These are phyloP conservation scores for Protonibea diacanthus DNA, from an alignment of 2,797 vertebrate genomes.

Conservation along the genomic window DNA sequence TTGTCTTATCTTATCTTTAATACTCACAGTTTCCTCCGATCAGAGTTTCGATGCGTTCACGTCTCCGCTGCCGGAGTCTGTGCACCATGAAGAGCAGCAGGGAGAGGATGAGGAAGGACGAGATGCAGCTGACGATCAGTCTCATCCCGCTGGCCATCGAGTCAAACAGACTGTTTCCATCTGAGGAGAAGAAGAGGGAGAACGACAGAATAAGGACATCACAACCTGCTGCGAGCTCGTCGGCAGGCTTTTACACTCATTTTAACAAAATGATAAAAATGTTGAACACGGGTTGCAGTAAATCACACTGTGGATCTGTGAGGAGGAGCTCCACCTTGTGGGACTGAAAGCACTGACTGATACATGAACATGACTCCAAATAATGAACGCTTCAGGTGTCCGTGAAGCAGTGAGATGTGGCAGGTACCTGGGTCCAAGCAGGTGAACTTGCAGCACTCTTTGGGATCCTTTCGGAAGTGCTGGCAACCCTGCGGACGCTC, in stretches of 20 bases:
- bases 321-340: constrained; percentile 43
- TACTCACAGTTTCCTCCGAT: constrained; percentile 96
- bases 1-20: too few relatives aligned
- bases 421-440: constrained; percentile 94
- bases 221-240: background rate
- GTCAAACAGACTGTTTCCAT: constrained; percentile 96
- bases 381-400: background rate
- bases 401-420: background rate
- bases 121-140: constrained; percentile 98
- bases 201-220: background rate
- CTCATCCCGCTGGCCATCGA: constrained; percentile 99
- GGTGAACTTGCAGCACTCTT: constrained; percentile 99
- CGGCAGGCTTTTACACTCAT: background rate
- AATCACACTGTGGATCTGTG: background rate
- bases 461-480: constrained; percentile 96
- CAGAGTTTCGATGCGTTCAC: constrained; percentile 96
- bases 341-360: background rate
- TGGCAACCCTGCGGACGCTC: constrained; percentile 96
- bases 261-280: background rate
- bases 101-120: constrained; percentile 98
- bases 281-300: background rate
- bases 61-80: constrained; percentile 92
- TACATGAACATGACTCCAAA: background rate
- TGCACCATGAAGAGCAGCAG: constrained; percentile 99
- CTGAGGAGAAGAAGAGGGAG: constrained; percentile 72